A percentile compares a stretch with the other conserved stretches of the same genome.
These are phyloP conservation scores for Brachynemurus nebulosus DNA, from an alignment of 2,888 invertebrate genomes.

Conservation along the genomic window DNA sequence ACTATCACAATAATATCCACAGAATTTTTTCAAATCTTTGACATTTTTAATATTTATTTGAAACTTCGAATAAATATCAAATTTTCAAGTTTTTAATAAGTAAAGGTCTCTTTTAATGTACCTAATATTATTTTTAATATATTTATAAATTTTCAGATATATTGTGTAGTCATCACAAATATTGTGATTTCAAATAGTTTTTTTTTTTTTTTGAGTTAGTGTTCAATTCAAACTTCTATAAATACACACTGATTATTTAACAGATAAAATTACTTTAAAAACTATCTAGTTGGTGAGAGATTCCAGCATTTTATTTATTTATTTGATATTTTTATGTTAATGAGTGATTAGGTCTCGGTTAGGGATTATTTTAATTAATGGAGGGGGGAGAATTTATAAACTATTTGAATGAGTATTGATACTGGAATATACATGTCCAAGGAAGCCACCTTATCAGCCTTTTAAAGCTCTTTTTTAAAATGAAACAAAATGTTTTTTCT, in stretches of 20 bases:
- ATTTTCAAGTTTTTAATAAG: too few species aligned
- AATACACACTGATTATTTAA: neutral
- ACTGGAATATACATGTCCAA: conserved; percentile 2
- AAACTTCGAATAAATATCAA: too few species aligned
- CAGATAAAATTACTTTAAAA: neutral
- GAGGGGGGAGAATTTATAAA: neutral
- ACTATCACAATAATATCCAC: conserved; percentile 1
- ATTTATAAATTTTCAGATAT: conserved; percentile 1
- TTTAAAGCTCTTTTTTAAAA: conserved; percentile 2
- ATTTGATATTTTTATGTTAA: too few species aligned
- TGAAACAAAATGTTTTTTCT: neutral
- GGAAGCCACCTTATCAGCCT: conserved; percentile 7
- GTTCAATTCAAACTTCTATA: conserved; percentile 1
- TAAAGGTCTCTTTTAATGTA: too few species aligned
- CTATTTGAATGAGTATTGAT: neutral
- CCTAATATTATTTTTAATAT: too few species aligned
- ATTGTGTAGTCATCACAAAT: neutral
- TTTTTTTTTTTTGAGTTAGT: neutral
- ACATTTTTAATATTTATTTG: too few species aligned
- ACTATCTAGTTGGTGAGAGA: conserved; percentile 1
- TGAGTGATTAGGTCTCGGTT: neutral
- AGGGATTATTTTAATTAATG: neutral
- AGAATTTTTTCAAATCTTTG: too few species aligned
- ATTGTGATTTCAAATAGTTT: conserved; percentile 1
- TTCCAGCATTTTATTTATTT: neutral